Base-by-base conservation (phyloP, 2,113 vertebrate species). In the Beaufortia kweichowensis region DNA sequence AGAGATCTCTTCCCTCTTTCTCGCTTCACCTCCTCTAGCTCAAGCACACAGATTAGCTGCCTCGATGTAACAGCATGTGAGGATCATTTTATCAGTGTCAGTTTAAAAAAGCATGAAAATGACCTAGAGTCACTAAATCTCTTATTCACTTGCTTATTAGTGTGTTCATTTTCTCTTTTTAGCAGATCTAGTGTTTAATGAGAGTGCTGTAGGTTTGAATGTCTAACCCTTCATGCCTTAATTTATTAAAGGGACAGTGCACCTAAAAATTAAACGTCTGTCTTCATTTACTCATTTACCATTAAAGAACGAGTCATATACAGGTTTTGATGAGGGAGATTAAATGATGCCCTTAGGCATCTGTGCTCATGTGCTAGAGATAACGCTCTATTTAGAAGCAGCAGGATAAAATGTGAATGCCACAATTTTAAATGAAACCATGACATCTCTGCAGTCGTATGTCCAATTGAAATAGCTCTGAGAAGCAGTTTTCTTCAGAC, bases 1-100 rank as follows among this genome's bases (percentile, higher is more conserved):
- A 74, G 41, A 33, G 33, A 59, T 62, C 55, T 75, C 29, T 69
- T 53, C 21, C 17, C 46, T 2, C 43, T 26, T 19, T 55, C 6
- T 31, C 26, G 2, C 29, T 23, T 10, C 24, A n/a, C 33, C 31
- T 64, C 28, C 66, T 14, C 57, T 6, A 15, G 21, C 57, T 61
- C 56, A 31, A 53, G 21, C 29, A 39, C 57, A 61, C 24, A 74
- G 70, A 78, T 78, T 78, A 62, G 76, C 68, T 70, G 62, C 56
- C 65, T 77, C 64, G 29, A 56, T 48, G 64, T 77, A 71, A 71
- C 53, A 41, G 53, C 21, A 59, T 71, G 50, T 35, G 31, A 71
- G 33, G 33, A 71, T 71, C 70, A 74, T 61, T 74, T 39, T 60
- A 61, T 74, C 70, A 60, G 24, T 74, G 70, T 74, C 70, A 60